Base-by-base conservation (phyloP, 2,888 invertebrate genomes). In the Hypselothyrea guttata region DNA sequence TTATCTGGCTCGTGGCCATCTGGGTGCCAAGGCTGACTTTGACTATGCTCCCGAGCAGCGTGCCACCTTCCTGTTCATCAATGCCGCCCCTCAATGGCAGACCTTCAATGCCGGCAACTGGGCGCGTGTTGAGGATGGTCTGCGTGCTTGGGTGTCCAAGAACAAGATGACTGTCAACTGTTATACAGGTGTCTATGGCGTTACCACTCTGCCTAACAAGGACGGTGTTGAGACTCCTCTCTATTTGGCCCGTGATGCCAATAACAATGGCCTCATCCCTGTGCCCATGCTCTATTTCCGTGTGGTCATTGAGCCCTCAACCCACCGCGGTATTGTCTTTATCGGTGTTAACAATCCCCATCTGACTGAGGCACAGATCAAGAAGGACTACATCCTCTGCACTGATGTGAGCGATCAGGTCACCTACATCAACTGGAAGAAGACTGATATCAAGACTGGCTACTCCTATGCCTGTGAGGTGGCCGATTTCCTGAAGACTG, bases 21-120 rank as follows among this genome's bases (percentile, higher is more conserved):
- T 92, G 16, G 89, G 90, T 0, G 91, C 92, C 2, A 91, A 91
- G 71, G 90, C 90, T 0, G 92, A 93, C 82, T 91, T 91, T 48
- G 89, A 91, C 7, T 92, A 90, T 67, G 91, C 89, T 0, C 75
- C 88, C 0, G 90, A 92, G 63, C 92, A 92, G 64, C 88, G 89
- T 13, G 90, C 91, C 1, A 92, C 92, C 0, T 92, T 91, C 86
- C 90, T 91, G 59, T 92, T 91, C 71, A 88, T 92, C 5, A 93
- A 93, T 71, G 90, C 89, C 0, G 91, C 91, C 0, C 92, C 92
- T 0, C 92, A 92, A 59, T 92, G 92, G 92, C 91, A 91, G 73
- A 89, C 89, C 1, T 92, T 93, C 75, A 94, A 94, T 75, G 91
- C 89, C 0, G 91, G 91, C 22, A 93, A 93, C 75, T 93, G 93